Evolutionary conservation across 2,888 invertebrate genomes (phyloP), one percentile per base, ranked within the genome.

Genomic region (Pyrochroa serraticornis): DNA sequence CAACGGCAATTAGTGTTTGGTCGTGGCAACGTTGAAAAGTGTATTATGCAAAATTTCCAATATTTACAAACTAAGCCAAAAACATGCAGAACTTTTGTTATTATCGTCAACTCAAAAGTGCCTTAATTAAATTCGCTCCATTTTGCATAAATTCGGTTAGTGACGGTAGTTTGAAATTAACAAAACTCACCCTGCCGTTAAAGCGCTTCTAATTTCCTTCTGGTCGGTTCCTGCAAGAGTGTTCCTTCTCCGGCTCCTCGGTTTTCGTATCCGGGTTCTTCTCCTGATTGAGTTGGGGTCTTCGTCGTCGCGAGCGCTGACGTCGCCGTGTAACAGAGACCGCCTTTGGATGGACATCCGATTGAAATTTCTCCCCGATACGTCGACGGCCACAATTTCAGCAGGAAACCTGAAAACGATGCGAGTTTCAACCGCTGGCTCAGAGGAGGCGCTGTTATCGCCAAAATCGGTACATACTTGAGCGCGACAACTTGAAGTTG

Each of bases 211-310:
- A 80, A 93, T 91, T 84, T 93, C 93, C 82, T 91, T 92, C 77
- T 92, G 90, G 84, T 93, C 93, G 73, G 91, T 93, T 79, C 93
- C 93, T 71, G 93, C 92, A 77, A 95, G 89, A 73, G 94, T 95
- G 81, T 94, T 95, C 78, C 94, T 86, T 83, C 93, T 85, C 82
- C 91, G 90, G 79, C 89, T 90, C 69, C 92, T 84, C 64, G 90
- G 88, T 79, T 90, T 88, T 70, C 91, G 84, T 46, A 87, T 85
- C 74, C 89, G 84, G 50, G 89, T 89, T 69, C 90, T 83, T 74
- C 89, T 87, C 75, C 88, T 87, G 57, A 88, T 85, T n/a, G 68
- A 69, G 39, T 59, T 64, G 47, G 73, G 68, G 46, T 74, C 76
- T 14, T 70, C 74, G 64, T 67, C 67, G 36, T 65, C 58, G 13